A percentile compares a stretch with the other conserved stretches of the same genome.
phyloP scores from a whole-genome alignment of 1,140 invertebrate genomes.

The Dolichoris vasculosae region DNA sequence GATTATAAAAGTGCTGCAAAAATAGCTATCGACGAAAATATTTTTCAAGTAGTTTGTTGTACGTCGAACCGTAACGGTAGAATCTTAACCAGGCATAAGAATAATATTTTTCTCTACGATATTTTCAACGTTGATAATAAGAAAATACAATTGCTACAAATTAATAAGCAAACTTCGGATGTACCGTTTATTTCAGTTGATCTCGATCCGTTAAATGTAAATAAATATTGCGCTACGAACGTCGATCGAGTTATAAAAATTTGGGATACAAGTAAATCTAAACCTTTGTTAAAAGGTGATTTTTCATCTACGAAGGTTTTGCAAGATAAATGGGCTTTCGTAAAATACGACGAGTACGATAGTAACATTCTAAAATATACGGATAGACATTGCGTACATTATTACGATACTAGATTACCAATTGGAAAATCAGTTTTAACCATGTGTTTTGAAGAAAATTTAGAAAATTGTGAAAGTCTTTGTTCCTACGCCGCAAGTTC shows the following conservation, averaged over 20 bases:
- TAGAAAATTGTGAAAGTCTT: conserved; percentile 66
- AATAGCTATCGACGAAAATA: conserved; percentile 46
- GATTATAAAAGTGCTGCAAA: conserved; percentile 45
- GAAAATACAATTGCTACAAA: conserved; percentile 52
- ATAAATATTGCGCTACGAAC: conserved; percentile 63
- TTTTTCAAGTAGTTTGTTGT: conserved; percentile 41
- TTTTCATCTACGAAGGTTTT: conserved; percentile 53
- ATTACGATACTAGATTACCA: conserved; percentile 66
- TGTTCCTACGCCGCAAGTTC: conserved; percentile 61
- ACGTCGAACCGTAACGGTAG: conserved; percentile 48
- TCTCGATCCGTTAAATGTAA: conserved; percentile 57
- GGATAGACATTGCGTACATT: conserved; percentile 68
- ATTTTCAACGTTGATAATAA: conserved; percentile 42
- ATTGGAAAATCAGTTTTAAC: conserved; percentile 60
- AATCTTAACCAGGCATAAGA: conserved; percentile 62
- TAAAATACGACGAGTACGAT: conserved; percentile 62
- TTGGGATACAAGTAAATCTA: conserved; percentile 66
- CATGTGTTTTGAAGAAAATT: conserved; percentile 64
- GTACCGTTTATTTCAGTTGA: conserved; percentile 59
- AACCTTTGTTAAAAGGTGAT: conserved; percentile 50
- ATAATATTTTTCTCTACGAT: conserved; percentile 55
- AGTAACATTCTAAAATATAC: conserved; percentile 62
- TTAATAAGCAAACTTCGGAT: conserved; percentile 49
- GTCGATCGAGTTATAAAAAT: conserved; percentile 59
- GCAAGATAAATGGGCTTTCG: conserved; percentile 65